Percentiles rank a stretch among this genome's conserved stretches.
These are phyloP conservation scores for Drosophila fuyamai DNA, from an alignment of 1,140 invertebrate species.

Conservation along the genomic window DNA sequence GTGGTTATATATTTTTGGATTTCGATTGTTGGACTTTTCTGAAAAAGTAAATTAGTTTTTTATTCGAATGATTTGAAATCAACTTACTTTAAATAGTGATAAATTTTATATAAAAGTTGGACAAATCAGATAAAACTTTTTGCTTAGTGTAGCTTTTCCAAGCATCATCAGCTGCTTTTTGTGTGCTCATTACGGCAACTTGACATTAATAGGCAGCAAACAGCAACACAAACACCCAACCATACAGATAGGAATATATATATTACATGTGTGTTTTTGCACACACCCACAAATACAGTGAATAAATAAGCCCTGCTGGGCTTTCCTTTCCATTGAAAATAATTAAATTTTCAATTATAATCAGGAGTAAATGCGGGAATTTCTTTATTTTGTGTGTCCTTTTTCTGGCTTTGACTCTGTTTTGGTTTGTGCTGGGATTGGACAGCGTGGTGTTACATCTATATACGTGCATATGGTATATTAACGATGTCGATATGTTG, in stretches of 20 bases:
- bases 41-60: neutral
- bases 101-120: neutral
- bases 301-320: constrained; percentile 45
- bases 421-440: neutral
- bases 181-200: constrained; percentile 77
- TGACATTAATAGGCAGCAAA: constrained; percentile 77
- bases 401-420: constrained; percentile 19
- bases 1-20: too few species aligned
- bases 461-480: neutral
- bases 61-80: neutral
- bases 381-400: constrained; percentile 20
- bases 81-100: neutral
- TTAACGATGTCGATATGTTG: constrained; percentile 1
- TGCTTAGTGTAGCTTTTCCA: constrained; percentile 20
- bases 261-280: constrained; percentile 30
- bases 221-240: constrained; percentile 49
- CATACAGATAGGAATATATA: constrained; percentile 11
- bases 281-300: constrained; percentile 16
- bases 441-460: neutral
- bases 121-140: too few species aligned
- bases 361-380: constrained; percentile 43
- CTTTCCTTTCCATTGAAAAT: constrained; percentile 52
- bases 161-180: constrained; percentile 73
- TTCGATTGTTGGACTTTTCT: too few species aligned
- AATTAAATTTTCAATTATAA: constrained; percentile 69